Evolutionary conservation across 2,888 invertebrate genomes (phyloP), one percentile per base, ranked within the genome.

Genomic region (Diaphora mendica): DNA sequence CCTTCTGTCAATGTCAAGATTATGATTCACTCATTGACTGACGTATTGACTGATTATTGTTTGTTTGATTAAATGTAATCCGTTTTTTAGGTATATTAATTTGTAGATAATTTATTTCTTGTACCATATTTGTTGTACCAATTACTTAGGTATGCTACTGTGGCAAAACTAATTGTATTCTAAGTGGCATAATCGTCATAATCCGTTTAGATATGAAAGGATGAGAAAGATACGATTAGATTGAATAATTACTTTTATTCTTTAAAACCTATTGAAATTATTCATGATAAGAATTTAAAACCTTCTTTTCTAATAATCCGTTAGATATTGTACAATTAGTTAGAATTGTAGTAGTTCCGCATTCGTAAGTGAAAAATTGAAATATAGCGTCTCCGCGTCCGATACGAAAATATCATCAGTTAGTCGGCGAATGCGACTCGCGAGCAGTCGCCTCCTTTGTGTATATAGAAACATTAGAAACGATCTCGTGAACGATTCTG

Each of bases 341-440:
- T 55, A 17, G 13, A 59, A 26, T 17, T 59, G 13, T 8, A 30
- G 7, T 17, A 62, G 62, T 62, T 64, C 73, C 66, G 17, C 68
- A 75, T 23, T 79, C 79, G 74, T 77, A 79, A 81, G 77, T 79
- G 70, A 77, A 79, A 77, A 75, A 80, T 75, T 74, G 71, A 76
- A 79, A 81, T 79, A 84, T 79, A 78, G 77, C 75, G 74, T 69
- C 65, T 68, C 76, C 68, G 62, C 62, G 62, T 62, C 17, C 11
- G 7, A 62, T 30, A 62, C 30, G 15, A 15, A 17, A 30, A 62
- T 62, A 62, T 62, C 62, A 62, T 62, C 62, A 62, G 62, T 62
- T 30, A 7, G 7, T 30, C 30, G 62, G 69, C 70, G 79, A 79
- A 44, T 74, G 76, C 70, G 77, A 68, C 59, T 75, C 70, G 73